These are phyloP conservation scores for Listronotus bonariensis DNA, from an alignment of 1,140 invertebrate genomes.

Conservation along the genomic window DNA sequence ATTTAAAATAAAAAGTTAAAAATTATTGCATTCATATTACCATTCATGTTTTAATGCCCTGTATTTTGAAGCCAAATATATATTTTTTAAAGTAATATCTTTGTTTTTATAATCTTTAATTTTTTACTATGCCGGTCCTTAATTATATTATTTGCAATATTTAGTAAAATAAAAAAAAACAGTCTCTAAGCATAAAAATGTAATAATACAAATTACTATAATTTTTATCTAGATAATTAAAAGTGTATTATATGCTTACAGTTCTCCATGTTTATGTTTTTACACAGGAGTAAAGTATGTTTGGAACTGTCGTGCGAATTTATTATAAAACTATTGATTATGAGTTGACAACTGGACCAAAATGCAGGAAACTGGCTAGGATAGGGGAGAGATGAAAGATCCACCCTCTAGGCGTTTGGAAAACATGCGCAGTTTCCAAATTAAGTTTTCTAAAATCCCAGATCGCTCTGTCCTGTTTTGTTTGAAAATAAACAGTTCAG, in stretches of 20 bases:
- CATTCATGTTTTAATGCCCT: slow-evolving; percentile 24
- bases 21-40: slow-evolving; percentile 1
- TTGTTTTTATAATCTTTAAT: slow-evolving; percentile 36
- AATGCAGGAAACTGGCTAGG: slow-evolving; percentile 32
- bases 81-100: slow-evolving; percentile 33
- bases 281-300: background rate
- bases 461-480: slow-evolving; percentile 23
- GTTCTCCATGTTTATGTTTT: slow-evolving; percentile 18
- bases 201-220: too few relatives aligned
- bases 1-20: background rate
- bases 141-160: background rate
- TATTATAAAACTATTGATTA: slow-evolving; percentile 35
- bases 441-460: slow-evolving; percentile 17
- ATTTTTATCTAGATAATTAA: background rate
- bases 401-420: slow-evolving; percentile 16
- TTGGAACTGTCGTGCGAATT: slow-evolving; percentile 1
- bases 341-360: slow-evolving; percentile 35
- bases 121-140: slow-evolving; percentile 8
- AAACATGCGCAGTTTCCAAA: slow-evolving; percentile 34
- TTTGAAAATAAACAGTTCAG: slow-evolving; percentile 17
- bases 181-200: too few relatives aligned
- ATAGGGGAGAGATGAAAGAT: slow-evolving; percentile 25
- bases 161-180: background rate
- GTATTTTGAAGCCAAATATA: too few relatives aligned
- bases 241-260: slow-evolving; percentile 8